Base-by-base conservation (phyloP, 2,113 vertebrate genomes). In the Sporophila hypoxantha region DNA sequence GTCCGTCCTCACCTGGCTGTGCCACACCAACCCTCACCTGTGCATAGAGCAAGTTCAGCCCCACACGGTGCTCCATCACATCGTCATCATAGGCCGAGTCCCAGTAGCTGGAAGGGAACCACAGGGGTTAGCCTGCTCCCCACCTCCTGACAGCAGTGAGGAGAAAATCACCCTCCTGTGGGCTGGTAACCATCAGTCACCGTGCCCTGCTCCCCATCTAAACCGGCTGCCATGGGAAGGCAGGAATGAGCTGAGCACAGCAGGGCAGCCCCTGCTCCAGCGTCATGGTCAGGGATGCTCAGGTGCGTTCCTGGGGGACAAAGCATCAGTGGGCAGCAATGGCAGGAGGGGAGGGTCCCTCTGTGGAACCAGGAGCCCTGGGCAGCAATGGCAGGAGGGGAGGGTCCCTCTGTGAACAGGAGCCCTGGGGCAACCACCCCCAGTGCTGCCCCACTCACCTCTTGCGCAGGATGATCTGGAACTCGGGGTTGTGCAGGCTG, bases 1-100 rank as follows among this genome's bases (percentile, higher is more conserved):
- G 37, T 29, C 39, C 27, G 23, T 76, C 44, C 46, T 49, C 62
- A 19, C 53, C 50, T 18, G 0, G 13, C 70, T 17, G 42, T 62
- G 61, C 68, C 5, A 4, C 67, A 23, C 22, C 2, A 1, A 32
- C 91, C 41, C 93, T 96, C 96, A 99, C 99, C 98, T 99, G 99
- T 2, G 98, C 98, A 23, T 99, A 99, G 47, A 99, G 97, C 95
- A 99, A 94, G 94, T 98, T 99, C 71, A 99, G 89, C 74, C 99
- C 98, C 78, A 99, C 98, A 26, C 98, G 96, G 93, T 98, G 98
- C 93, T 99, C 99, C 98, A 99, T 99, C 25, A 99, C 98, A 34
- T 99, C 99, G 0, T 97, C 96, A 1, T 99, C 99, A 8, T 99
- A 99, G 30, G 98, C 97, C 22, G 98, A 98, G 94, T 99, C 99